Conservation (phyloP, 2,888 invertebrate genomes). For the Chydorus sphaericus region DNA sequence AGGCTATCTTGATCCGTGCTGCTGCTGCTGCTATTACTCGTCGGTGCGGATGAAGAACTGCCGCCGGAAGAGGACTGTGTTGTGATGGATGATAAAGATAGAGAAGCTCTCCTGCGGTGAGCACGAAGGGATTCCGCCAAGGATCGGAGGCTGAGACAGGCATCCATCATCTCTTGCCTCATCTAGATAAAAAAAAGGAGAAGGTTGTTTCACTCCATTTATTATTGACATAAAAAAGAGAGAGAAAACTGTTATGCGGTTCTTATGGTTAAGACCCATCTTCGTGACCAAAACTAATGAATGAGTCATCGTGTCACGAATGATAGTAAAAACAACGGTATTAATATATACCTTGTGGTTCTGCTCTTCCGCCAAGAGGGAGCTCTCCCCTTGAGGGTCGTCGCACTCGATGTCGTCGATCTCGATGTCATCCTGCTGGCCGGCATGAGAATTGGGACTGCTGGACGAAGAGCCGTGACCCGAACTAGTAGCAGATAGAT, state of each 20-base stretch:
- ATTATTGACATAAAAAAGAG: no score
- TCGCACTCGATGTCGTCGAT: constrained; percentile 29
- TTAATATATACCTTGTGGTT: background rate
- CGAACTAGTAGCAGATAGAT: constrained; percentile 32
- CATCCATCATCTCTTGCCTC: constrained; percentile 32
- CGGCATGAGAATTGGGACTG: constrained; percentile 20
- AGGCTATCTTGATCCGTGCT: constrained; percentile 11
- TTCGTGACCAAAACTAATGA: no score
- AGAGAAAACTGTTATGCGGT: no score
- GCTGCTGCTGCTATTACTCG: constrained; percentile 1
- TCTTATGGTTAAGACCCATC: no score
- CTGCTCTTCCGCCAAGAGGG: constrained; percentile 5
- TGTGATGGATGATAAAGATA: constrained; percentile 8
- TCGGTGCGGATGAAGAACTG: background rate
- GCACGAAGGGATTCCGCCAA: constrained; percentile 29
- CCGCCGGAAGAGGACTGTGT: background rate
- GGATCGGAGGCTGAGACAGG: constrained; percentile 31
- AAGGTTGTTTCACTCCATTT: no score
- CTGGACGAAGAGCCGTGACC: constrained; percentile 40
- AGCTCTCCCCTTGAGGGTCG: constrained; percentile 21
- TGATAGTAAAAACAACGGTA: background rate
- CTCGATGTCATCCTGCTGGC: constrained; percentile 25
- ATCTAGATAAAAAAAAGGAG: constrained; percentile 25
- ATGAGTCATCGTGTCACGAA: background rate
- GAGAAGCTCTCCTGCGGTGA: constrained; percentile 15